A percentile compares a stretch with the other conserved stretches of the same genome.
These are phyloP conservation scores for Formica aserva DNA, from an alignment of 2,888 invertebrate species.

Conservation along the genomic window DNA sequence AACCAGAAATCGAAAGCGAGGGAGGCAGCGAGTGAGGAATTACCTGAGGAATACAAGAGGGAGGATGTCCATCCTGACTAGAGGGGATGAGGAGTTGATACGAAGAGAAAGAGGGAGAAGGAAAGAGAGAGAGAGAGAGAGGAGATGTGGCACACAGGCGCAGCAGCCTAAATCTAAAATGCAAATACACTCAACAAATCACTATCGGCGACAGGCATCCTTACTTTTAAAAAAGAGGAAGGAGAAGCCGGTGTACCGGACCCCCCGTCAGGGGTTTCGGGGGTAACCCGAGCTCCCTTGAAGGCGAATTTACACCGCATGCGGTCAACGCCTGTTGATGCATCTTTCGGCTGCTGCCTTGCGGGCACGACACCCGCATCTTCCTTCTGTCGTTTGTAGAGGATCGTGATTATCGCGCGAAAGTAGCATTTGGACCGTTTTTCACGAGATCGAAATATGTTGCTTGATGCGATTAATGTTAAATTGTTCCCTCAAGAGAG, in stretches of 20 bases:
- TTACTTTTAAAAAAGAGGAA: conserved; percentile 82
- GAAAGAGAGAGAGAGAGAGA: not conserved
- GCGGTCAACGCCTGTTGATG: conserved; percentile 78
- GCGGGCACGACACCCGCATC: conserved; percentile 55
- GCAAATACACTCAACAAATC: conserved; percentile 85
- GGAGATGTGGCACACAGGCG: conserved; percentile 72
- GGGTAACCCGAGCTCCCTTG: conserved; percentile 79
- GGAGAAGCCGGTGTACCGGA: conserved; percentile 81
- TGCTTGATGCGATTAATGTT: not conserved
- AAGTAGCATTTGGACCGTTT: conserved; percentile 6
- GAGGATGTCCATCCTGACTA: not conserved
- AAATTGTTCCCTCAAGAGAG: not conserved
- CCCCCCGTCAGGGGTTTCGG: conserved; percentile 84
- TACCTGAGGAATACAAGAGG: conserved; percentile 49
- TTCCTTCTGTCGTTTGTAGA: conserved; percentile 41
- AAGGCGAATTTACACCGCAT: conserved; percentile 80
- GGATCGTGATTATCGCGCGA: conserved; percentile 20
- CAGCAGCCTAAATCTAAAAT: conserved; percentile 85
- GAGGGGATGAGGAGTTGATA: conserved; percentile 54
- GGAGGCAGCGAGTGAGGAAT: conserved; percentile 62
- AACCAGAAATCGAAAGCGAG: conserved; percentile 73
- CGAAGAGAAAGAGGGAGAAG: conserved; percentile 22
- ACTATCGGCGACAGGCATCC: conserved; percentile 85
- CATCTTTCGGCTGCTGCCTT: conserved; percentile 71
- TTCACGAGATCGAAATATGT: conserved; percentile 7